Base-by-base conservation (phyloP, 2,888 invertebrate species). In the Abrostola triplasia region DNA sequence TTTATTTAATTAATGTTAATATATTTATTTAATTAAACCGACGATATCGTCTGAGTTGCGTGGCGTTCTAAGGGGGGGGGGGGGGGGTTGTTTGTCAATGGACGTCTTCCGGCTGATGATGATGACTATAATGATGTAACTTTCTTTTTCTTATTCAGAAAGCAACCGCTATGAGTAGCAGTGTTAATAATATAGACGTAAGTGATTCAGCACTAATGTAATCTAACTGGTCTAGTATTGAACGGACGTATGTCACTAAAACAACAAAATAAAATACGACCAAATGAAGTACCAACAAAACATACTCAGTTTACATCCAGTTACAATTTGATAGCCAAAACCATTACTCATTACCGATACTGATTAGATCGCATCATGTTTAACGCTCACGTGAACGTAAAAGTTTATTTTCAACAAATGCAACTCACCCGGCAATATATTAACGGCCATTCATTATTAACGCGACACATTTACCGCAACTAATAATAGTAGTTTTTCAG, bases 361-460 rank as follows among this genome's bases (percentile, higher is more conserved):
- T 51, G 73, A 73, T 73, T 73, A 66, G 70, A 65, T 66, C 51
- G 62, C 70, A 73, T 73, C 73, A 66, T 51, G 52, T 60, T 62
- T 49, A 58, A 73, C 62, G 68, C 50, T 53, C 58, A 54, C 49
- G 64, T 61, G 61, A 12, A 69, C 58, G 51, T 62, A 73, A 73
- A 73, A 73, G 65, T 73, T 69, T 73, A 73, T 73, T 57, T 54
- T 51, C 55, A 60, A 62, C 59, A 60, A 72, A 57, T 69, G 66
- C 60, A 66, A 59, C 24, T 59, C 36, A 57, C 54, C 40, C 60
- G 9, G 63, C 57, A 59, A 67, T 76, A 69, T 49, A 69, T 76
- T 69, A 64, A 72, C 59, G 72, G 66, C 66, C 68, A 69, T 72
- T 50, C 59, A 64, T 71, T 64, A 75, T 69, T 75, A 66, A 51